Evolutionary conservation across 2,888 invertebrate genomes (phyloP), one percentile per base, ranked within the genome.

Genomic region (Nemotelus nigrinus): DNA sequence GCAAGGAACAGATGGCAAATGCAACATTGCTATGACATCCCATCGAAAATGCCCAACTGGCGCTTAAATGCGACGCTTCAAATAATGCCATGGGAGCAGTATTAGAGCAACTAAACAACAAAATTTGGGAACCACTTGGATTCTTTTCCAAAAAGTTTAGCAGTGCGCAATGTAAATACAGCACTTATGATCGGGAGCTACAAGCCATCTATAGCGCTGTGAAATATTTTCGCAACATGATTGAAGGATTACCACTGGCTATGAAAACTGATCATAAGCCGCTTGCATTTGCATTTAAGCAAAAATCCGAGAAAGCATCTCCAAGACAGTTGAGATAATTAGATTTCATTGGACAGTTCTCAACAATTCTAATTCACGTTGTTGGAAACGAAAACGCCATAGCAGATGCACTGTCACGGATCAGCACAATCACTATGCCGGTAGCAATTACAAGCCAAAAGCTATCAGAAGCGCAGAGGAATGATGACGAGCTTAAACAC

Each of bases 281-380:
- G 25, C 43, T 44, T 4, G 57, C 45, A 77, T 84, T 78, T 60
- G 84, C 85, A 2, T 83, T 86, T 75, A n/a, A 68, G 5, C 75
- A 81, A 78, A 81, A 82, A 3, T 44, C 79, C 4, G 82, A 82
- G 0, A 82, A 83, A 7, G 82, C 82, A 43, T 83, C 84, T 41
- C 85, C 85, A 2, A 74, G 85, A 5, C 85, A 86, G 77, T 80
- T 81, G 7, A 77, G 85, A 2, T 82, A 86, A 3, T 79, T 87
- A 0, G 83, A 84, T 6, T 76, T 45, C 39, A 76, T 63, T 53
- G 76, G 65, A 25, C 65, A 76, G 25, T 76, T 76, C 39, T 76
- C 76, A 43, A 76, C 50, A 6, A 25, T 60, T 25, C 58, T 74
- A 6, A 2, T 63, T 7, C 25, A 75, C 55, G 53, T 75, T 41